Evolutionary conservation across 2,113 vertebrate species (phyloP), one percentile per base, ranked within the genome.

Genomic region (Crypturellus undulatus): DNA sequence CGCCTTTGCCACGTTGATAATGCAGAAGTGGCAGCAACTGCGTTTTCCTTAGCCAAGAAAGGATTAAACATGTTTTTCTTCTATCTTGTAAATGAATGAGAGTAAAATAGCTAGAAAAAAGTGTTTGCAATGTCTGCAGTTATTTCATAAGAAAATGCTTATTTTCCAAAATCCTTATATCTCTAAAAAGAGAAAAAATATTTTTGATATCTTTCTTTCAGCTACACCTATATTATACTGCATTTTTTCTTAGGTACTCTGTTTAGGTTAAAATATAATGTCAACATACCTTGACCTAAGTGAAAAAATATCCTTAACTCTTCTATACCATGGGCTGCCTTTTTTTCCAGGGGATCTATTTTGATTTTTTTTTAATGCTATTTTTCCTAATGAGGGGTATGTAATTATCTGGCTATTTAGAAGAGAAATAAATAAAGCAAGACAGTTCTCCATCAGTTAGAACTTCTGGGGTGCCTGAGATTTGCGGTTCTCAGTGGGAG

Each of bases 391-490:
- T 87, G 64, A 89, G 52, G 49, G 28, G 84, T 15, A 32, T 59
- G 60, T 58, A 70, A 92, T 97, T 95, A 95, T 90, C 75, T 84
- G 75, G 21, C 56, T 43, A 80, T 63, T 93, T 90, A 43, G 32
- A 91, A 86, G n/a, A 93, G 49, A 91, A 94, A 80, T 75, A 94
- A 94, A 58, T 72, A 95, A 79, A 43, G 70, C 30, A 71, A 90
- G 92, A 92, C 58, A 88, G 79, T 78, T 79, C 49, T 88, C 59
- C 42, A 75, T 89, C 87, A 81, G 59, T 76, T 89, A 88, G 38
- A 91, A 75, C 73, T 96, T 96, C 93, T 82, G 63, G 79, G 28
- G 36, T 90, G 45, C 85, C 83, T 63, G 49, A 93, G 95, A 84
- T 81, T 78, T 80, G 81, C 28, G 60, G 79, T 69, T 95, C 94